Evolutionary conservation across 2,888 invertebrate species (phyloP), one percentile per base, ranked within the genome.

Genomic region (Crocallis elinguaria): DNA sequence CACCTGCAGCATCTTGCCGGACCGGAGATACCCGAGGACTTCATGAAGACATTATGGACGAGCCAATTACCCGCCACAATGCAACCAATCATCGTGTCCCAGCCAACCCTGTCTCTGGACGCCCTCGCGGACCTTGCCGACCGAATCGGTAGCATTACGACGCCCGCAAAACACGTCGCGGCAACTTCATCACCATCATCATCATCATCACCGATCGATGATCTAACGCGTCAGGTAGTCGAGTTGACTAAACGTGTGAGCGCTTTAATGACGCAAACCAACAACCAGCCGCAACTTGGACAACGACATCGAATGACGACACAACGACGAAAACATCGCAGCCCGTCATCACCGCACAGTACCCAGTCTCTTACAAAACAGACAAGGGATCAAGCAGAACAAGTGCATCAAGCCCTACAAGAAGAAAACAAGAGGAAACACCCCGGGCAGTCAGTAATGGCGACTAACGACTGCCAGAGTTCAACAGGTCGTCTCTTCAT

Each of bases 401-500:
- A 55, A 30, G 9, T 66, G 68, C 48, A 3, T 42, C 0, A 27
- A 30, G 9, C 68, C 68, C 0, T 54, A 53, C 27, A 55, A 57
- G 21, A 60, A 16, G 8, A n/a, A 46, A 13, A 41, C 53, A n/a
- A n/a, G n/a, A 44, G 59, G 27, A 52, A 62, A 58, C 58, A 23
- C 19, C 5, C 7, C 13, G 25, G 54, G 58, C 57, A 43, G 38
- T 57, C 60, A 29, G 25, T 57, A 52, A 53, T 51, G 59, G 61
- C 62, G 64, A 45, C 62, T 1, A 13, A 44, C 33, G 67, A 61
- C 30, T 52, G 67, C 52, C 61, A 44, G 0, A 11, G 25, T 0
- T 14, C 36, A 0, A 3, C 55, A 1, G 59, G 64, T 57, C 64
- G 67, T 59, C 61, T 65, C 1, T 67, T 65, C 32, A 36, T 67